Evolutionary conservation across 2,797 vertebrate genomes (phyloP).

Genomic region (Sebastes flavidus): DNA sequence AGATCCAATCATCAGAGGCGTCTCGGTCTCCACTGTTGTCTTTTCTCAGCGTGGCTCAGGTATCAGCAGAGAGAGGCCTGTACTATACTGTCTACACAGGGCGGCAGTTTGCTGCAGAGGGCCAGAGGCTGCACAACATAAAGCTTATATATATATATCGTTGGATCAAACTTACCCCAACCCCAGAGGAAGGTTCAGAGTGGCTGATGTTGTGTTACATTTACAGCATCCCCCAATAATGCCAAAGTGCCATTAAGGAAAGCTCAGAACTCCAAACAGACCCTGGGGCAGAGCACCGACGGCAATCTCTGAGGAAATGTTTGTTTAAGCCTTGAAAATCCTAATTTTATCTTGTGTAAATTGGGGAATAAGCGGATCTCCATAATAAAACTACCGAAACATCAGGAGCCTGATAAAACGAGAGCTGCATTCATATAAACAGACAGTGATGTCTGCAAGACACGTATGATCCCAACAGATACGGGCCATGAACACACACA

Average conservation of each 20-base stretch:
- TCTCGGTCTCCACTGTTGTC: slow-evolving; percentile 21
- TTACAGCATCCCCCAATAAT: slow-evolving; percentile 30
- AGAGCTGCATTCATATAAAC: not conserved
- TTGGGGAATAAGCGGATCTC: not conserved
- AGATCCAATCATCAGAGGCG: slow-evolving; percentile 23
- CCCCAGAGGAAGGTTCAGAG: slow-evolving; percentile 9
- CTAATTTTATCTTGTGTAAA: slow-evolving; percentile 34
- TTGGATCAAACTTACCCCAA: slow-evolving; percentile 15
- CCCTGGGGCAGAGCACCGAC: slow-evolving; percentile 20
- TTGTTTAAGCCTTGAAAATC: slow-evolving; percentile 40
- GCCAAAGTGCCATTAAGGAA: slow-evolving; percentile 38
- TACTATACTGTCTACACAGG: slow-evolving; percentile 12
- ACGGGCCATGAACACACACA: not conserved
- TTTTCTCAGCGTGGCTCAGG: slow-evolving; percentile 27
- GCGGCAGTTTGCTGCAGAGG: slow-evolving; percentile 22
- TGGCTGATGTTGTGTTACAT: slow-evolving; percentile 21
- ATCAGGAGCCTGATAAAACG: not conserved
- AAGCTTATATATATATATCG: slow-evolving; percentile 12
- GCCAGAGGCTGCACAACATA: slow-evolving; percentile 13
- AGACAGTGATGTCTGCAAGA: not conserved
- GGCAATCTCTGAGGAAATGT: slow-evolving; percentile 40
- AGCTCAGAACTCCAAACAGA: slow-evolving; percentile 46
- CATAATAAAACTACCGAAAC: not conserved
- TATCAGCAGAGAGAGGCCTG: slow-evolving; percentile 11
- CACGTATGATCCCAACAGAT: not conserved